Conservation (phyloP, 2,888 invertebrate species). For the Choreutis nemorana region DNA sequence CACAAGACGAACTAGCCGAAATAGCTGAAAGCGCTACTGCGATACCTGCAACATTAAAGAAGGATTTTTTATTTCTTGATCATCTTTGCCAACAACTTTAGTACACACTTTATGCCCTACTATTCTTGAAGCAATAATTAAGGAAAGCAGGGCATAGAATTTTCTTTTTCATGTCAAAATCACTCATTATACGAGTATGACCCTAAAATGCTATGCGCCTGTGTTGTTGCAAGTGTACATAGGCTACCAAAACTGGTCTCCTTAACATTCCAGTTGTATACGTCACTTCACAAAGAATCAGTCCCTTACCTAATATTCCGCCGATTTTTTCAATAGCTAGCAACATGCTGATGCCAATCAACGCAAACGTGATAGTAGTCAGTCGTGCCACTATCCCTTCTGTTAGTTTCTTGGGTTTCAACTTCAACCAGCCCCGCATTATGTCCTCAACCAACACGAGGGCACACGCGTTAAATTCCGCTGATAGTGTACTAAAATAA, state of each 20-base stretch:
- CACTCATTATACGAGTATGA: too few relatives aligned
- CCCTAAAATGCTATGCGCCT: too few relatives aligned
- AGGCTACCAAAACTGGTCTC: too few relatives aligned
- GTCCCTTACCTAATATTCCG: slow-evolving; percentile 74
- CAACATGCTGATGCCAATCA: slow-evolving; percentile 60
- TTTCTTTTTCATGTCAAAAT: too few relatives aligned
- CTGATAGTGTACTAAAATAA: slow-evolving; percentile 79
- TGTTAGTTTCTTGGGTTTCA: slow-evolving; percentile 58
- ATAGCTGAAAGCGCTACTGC: slow-evolving; percentile 75
- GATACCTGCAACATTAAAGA: slow-evolving; percentile 31
- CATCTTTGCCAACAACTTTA: neutral
- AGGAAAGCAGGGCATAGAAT: too few relatives aligned
- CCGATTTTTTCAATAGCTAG: slow-evolving; percentile 73
- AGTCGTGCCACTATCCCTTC: slow-evolving; percentile 66
- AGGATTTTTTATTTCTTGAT: too few relatives aligned
- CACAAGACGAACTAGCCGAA: slow-evolving; percentile 75
- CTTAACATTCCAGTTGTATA: too few relatives aligned
- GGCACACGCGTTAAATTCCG: slow-evolving; percentile 80
- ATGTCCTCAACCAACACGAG: slow-evolving; percentile 79
- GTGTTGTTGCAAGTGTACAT: too few relatives aligned
- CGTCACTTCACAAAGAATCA: too few relatives aligned
- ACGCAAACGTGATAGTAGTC: slow-evolving; percentile 66
- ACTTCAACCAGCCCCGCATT: slow-evolving; percentile 67
- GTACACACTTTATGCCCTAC: too few relatives aligned
- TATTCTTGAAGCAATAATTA: too few relatives aligned